Evolutionary conservation across 2,888 invertebrate species (phyloP).

Genomic region (Meteorus cinctellus): DNA sequence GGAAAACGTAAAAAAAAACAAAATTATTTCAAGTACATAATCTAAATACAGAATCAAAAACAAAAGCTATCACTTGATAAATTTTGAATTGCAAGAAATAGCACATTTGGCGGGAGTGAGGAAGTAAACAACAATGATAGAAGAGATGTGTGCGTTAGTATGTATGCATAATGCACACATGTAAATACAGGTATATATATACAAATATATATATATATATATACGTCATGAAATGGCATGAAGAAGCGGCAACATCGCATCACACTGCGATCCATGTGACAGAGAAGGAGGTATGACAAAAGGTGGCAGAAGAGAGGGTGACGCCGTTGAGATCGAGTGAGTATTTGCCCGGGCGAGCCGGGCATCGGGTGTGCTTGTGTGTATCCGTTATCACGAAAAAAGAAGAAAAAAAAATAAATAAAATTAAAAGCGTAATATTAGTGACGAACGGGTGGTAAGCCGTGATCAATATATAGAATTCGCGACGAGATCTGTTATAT

Average conservation of each 20-base stretch:
- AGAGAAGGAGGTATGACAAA: constrained; percentile 71
- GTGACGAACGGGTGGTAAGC: constrained; percentile 57
- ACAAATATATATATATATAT: not conserved
- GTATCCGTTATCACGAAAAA: constrained; percentile 37
- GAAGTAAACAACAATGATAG: constrained; percentile 57
- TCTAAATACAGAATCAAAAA: too few species aligned
- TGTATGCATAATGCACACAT: not conserved
- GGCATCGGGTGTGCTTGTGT: constrained; percentile 64
- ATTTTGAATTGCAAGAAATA: constrained; percentile 49
- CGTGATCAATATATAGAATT: constrained; percentile 1
- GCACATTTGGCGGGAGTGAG: constrained; percentile 51
- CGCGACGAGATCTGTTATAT: not conserved
- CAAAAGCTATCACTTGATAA: not conserved
- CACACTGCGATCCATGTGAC: constrained; percentile 68
- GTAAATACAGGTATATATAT: not conserved
- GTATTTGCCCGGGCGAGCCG: constrained; percentile 70
- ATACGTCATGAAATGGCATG: not conserved
- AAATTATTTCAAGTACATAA: too few species aligned
- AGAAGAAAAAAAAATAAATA: too few species aligned
- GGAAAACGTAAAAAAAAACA: too few species aligned
- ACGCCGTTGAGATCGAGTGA: constrained; percentile 69
- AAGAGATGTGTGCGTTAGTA: not conserved
- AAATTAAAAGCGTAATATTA: constrained; percentile 53
- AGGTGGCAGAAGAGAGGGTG: constrained; percentile 68
- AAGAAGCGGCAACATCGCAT: constrained; percentile 61